Base-by-base conservation (phyloP, 2,888 invertebrate genomes). In the Rapana venosa region DNA sequence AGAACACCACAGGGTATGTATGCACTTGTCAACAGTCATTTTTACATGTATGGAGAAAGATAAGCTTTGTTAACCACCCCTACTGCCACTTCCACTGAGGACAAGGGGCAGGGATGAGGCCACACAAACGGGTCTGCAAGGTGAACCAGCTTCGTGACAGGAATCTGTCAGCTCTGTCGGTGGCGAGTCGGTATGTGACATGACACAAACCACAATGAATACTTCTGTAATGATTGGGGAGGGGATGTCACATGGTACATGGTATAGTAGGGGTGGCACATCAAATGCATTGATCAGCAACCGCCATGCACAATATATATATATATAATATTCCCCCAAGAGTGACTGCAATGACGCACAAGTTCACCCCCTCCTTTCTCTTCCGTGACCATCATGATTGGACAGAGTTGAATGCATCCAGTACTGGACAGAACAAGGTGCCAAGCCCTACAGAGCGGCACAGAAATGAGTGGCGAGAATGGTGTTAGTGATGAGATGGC, bases 281-380 rank as follows among this genome's bases (percentile, higher is more conserved):
- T 83, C 47, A 83, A 83, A 83, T 83, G 81, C 81, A 83, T 47
- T 83, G 36, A 83, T 83, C 81, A 83, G 81, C 79, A 77, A 77
- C 30, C 30, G 32, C 32, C 30, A 32, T 32, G 5, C 22, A 1
- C 17, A 2, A 83, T 36, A 26, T 11, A 47, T 47, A 83, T 83
- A 83, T 6, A 79, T 35, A 15, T 83, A 32, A 30, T 77, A 32
- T 79, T 79, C 35, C 32, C 32, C 32, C 32, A 32, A 79, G 81
- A 15, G 17, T 83, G 30, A 83, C 36, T 32, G 47, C 26, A 15
- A 79, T 35, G 36, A 83, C 11, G 30, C 32, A 83, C 36, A 36
- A 47, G 11, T 83, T 30, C n/a, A 36, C 22, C 13, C 1, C 36
- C 32, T 26, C 36, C 36, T 83, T 83, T 47, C 81, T 83, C 81